Base-by-base conservation (phyloP, 1,140 invertebrate genomes). In the Choristoneura fumiferana region DNA sequence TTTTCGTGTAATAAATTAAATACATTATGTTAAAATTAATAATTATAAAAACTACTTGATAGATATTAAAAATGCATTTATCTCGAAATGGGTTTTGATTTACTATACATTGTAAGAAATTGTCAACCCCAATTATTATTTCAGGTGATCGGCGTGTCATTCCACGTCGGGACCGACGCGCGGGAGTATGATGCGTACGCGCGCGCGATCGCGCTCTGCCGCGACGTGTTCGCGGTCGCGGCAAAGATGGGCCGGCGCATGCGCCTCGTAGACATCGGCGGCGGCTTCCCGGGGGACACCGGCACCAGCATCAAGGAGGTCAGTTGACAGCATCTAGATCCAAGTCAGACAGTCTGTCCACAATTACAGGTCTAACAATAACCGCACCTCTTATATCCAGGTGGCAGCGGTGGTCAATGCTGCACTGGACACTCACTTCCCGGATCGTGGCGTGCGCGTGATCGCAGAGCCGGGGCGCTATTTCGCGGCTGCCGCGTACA, bases 401-500 rank as follows among this genome's bases (percentile, higher is more conserved):
- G 95, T 96, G 65, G 93, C 95, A 0, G 88, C 91, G n/a, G 80
- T 90, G 58, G 81, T 90, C 54, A 97, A 97, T 73, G 68, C 76
- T n/a, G 93, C 97, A 8, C 82, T 99, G 54, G 93, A 97, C 57
- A 91, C 93, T 54, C 93, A 94, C 76, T 99, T 99, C 86, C 93
- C 95, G 8, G 92, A 93, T 72, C 89, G 81, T 54, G 84, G 89
- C 39, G 92, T 99, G 18, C 91, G 94, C n/a, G 93, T 99, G 45
- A 99, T 99, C 72, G 96, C 97, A 13, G 98, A 99, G 87, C 98
- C 98, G 4, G 98, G 98, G 10, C 93, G 98, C 4, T 99, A 95
- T 89, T 98, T 97, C 88, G 96, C 96, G 0, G 95, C 96, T 5
- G 96, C 97, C 2, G 97, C 98, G 2, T 98, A 97, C 87, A 98